phyloP scores from a whole-genome alignment of 2,797 vertebrate species.

The Gorsachius magnificus region DNA sequence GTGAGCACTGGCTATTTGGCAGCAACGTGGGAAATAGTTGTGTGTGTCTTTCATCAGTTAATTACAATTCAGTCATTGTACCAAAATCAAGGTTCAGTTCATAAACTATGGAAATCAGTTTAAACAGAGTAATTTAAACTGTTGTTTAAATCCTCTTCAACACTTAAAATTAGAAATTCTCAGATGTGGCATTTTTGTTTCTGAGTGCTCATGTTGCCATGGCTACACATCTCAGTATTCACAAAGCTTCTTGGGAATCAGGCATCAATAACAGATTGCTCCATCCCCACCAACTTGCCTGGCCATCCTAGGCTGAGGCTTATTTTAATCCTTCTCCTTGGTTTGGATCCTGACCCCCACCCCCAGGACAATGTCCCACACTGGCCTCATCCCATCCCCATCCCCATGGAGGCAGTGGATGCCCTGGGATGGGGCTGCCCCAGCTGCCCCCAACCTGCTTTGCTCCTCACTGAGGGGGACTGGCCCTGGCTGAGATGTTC shows the following conservation, averaged over 20 bases:
- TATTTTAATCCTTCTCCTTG: neutral
- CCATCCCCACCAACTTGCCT: neutral
- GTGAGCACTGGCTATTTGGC: neutral
- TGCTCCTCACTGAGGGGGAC: neutral
- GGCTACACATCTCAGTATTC: neutral
- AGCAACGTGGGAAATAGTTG: neutral
- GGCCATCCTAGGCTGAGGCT: neutral
- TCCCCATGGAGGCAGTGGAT: neutral
- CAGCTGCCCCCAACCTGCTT: neutral
- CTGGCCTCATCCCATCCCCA: neutral
- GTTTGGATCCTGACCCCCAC: neutral
- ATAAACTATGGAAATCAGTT: neutral
- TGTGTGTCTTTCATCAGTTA: neutral
- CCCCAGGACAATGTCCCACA: neutral
- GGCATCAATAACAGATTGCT: neutral
- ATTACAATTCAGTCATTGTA: neutral
- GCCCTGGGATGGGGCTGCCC: neutral
- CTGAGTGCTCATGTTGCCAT: neutral
- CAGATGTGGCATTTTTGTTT: neutral
- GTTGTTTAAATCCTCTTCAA: neutral
- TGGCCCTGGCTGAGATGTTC: neutral
- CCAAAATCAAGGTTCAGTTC: neutral
- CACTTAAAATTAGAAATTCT: neutral
- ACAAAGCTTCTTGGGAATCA: neutral
- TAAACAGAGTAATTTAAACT: neutral